Percentiles rank a stretch among this genome's conserved stretches.
Conservation (phyloP, 2,113 vertebrate genomes). For the Eclectus roratus region DNA sequence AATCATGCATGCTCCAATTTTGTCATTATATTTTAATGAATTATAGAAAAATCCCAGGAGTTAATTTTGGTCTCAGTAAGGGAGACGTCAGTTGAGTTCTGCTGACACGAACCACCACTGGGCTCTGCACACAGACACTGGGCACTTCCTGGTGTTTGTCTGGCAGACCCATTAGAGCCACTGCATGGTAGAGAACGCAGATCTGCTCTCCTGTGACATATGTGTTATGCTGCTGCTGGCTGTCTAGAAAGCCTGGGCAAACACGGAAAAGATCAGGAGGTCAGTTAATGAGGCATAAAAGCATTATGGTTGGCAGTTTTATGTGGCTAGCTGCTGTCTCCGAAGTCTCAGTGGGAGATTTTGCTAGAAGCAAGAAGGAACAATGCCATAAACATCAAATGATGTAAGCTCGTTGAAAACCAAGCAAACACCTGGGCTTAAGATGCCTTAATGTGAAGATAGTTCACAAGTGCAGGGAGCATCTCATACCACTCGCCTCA, state of each 20-base stretch:
- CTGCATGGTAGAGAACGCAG: neutral
- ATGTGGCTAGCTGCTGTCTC: neutral
- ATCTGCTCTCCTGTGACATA: neutral
- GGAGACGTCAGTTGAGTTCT: neutral
- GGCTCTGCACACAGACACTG: neutral
- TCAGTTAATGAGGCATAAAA: neutral
- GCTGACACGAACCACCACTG: neutral
- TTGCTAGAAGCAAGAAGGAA: neutral
- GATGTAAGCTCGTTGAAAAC: neutral
- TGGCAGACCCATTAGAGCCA: neutral
- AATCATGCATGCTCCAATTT: neutral
- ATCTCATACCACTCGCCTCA: neutral
- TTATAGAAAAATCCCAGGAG: neutral
- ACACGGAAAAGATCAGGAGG: neutral
- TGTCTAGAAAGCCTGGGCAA: neutral
- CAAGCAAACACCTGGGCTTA: neutral
- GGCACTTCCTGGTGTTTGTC: neutral
- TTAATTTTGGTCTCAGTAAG: neutral
- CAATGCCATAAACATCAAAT: neutral
- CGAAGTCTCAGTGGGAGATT: neutral
- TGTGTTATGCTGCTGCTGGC: neutral
- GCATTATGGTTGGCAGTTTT: neutral
- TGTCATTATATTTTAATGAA: neutral
- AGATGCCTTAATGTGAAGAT: neutral
- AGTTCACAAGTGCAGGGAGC: neutral